A percentile compares a stretch with the other conserved stretches of the same genome.
These are phyloP conservation scores for Dasysyrphus tricinctus DNA, from an alignment of 2,888 invertebrate genomes.

Conservation along the genomic window DNA sequence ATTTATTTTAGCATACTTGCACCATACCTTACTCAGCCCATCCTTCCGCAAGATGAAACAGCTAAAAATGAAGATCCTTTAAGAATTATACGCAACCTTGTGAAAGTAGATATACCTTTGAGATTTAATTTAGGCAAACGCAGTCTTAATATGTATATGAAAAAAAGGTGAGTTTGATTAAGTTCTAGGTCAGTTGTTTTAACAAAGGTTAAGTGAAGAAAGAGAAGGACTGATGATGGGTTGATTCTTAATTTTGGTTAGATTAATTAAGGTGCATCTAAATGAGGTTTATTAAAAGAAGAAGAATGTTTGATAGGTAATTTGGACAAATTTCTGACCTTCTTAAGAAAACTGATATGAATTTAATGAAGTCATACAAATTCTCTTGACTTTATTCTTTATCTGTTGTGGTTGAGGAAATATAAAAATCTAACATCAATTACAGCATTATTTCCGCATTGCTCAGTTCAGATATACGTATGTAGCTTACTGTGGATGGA, in stretches of 20 bases:
- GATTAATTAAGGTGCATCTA: background rate
- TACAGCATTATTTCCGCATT: no score
- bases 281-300: background rate
- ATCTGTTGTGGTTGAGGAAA: no score
- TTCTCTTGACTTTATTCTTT: no score
- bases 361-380: no score
- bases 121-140: background rate
- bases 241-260: background rate
- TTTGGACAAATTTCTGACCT: background rate
- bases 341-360: no score
- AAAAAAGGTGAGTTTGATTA: background rate
- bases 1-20: constrained; percentile 10
- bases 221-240: background rate
- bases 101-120: background rate
- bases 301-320: background rate
- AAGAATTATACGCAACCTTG: background rate
- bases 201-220: background rate
- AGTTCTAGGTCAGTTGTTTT: background rate
- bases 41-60: background rate
- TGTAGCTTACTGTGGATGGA: no score
- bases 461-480: no score
- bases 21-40: background rate
- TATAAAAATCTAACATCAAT: no score
- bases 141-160: background rate
- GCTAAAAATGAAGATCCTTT: background rate